Conservation (phyloP, 2,888 invertebrate genomes). For the Oligia strigilis region DNA sequence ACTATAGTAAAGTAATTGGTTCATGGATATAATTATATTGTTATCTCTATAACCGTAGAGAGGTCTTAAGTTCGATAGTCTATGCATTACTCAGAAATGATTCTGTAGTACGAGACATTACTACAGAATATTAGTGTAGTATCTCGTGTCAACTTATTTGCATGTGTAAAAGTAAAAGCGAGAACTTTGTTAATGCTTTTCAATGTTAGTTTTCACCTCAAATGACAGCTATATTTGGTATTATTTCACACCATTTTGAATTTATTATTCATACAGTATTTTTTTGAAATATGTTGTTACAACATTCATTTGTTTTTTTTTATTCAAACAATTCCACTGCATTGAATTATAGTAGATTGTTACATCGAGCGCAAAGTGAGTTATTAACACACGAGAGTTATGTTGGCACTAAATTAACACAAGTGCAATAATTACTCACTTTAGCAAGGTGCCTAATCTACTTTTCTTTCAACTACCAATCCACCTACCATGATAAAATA, state of each 20-base stretch:
- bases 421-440: too few species aligned
- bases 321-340: not conserved
- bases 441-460: too few species aligned
- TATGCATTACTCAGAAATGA: slow-evolving; percentile 7
- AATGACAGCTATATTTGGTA: not conserved
- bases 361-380: too few species aligned
- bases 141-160: not conserved
- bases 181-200: not conserved
- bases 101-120: not conserved
- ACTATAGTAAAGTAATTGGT: not conserved
- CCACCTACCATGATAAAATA: too few species aligned
- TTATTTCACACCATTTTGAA: not conserved
- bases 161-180: not conserved
- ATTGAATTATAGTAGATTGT: too few species aligned
- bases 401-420: too few species aligned
- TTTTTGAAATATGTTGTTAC: slow-evolving; percentile 1
- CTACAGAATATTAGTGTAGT: not conserved
- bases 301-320: slow-evolving; percentile 4
- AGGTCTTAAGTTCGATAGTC: slow-evolving; percentile 1
- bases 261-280: not conserved
- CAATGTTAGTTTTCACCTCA: not conserved
- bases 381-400: too few species aligned
- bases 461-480: too few species aligned
- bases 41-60: slow-evolving; percentile 17
- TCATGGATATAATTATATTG: not conserved